These are phyloP conservation scores for Gallinago undulata DNA, from an alignment of 2,113 vertebrate species.

Conservation along the genomic window DNA sequence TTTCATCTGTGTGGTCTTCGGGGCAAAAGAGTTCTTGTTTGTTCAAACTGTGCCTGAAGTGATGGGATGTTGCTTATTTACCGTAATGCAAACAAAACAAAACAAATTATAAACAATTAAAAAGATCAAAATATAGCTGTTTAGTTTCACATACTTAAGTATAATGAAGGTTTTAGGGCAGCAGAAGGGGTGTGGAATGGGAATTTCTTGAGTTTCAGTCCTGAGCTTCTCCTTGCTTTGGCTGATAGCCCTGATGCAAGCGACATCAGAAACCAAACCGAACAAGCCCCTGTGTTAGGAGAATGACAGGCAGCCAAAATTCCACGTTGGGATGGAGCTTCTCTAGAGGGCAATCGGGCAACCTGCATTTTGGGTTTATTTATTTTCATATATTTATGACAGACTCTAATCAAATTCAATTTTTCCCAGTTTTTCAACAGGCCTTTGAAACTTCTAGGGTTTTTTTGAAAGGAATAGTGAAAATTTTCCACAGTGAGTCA, in stretches of 20 bases:
- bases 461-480: neutral
- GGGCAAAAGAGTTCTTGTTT: neutral
- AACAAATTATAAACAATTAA: neutral
- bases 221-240: neutral
- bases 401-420: neutral
- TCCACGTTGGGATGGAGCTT: accelerated
- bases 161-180: neutral
- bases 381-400: neutral
- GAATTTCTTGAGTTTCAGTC: neutral
- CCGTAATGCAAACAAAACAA: neutral
- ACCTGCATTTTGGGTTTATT: neutral
- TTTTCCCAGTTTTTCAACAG: neutral
- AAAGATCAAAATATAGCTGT: neutral
- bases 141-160: neutral
- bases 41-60: neutral
- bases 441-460: neutral
- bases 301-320: neutral
- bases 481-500: neutral
- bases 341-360: neutral
- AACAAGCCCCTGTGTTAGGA: accelerated
- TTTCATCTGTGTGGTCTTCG: neutral
- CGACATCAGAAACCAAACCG: neutral
- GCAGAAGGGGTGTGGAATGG: neutral
- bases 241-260: neutral
- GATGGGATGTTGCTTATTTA: neutral